Evolutionary conservation across 1,140 invertebrate genomes (phyloP).

Genomic region (Drosophila bipectinata): DNA sequence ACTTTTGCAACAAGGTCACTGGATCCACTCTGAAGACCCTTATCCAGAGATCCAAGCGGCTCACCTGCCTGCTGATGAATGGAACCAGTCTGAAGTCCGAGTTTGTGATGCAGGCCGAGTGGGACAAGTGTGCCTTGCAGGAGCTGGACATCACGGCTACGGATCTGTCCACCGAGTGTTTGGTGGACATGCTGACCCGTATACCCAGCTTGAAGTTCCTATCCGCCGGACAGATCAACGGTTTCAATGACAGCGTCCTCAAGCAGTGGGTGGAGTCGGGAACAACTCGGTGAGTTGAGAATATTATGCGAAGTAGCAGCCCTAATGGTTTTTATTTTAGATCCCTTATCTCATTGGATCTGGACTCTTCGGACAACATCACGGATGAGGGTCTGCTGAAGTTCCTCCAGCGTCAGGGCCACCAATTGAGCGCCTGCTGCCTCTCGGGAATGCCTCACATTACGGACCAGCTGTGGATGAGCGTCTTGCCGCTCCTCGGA

Average conservation of each 20-base stretch:
- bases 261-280: slow-evolving; percentile 95
- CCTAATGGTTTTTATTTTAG: slow-evolving; percentile 11
- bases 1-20: slow-evolving; percentile 98
- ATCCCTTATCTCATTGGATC: slow-evolving; percentile 93
- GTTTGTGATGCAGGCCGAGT: slow-evolving; percentile 97
- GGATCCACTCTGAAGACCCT: slow-evolving; percentile 98
- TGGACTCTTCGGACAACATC: slow-evolving; percentile 97
- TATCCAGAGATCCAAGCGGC: slow-evolving; percentile 95
- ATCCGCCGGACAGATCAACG: slow-evolving; percentile 97
- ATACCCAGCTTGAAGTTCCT: slow-evolving; percentile 95
- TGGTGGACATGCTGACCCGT: slow-evolving; percentile 95
- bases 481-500: slow-evolving; percentile 93
- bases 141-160: slow-evolving; percentile 99
- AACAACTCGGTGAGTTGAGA: slow-evolving; percentile 86
- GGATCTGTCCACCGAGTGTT: slow-evolving; percentile 96
- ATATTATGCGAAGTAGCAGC: background rate
- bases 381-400: slow-evolving; percentile 96
- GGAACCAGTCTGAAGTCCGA: slow-evolving; percentile 97
- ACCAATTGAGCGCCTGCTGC: slow-evolving; percentile 93
- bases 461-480: slow-evolving; percentile 98
- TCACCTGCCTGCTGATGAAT: slow-evolving; percentile 97
- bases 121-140: slow-evolving; percentile 95
- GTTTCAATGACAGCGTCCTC: slow-evolving; percentile 97
- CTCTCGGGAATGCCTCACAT: slow-evolving; percentile 98
- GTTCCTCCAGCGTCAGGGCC: slow-evolving; percentile 94